These are phyloP conservation scores for Caenorhabditis drosophilae DNA, from an alignment of 2,888 invertebrate species.

Conservation along the genomic window DNA sequence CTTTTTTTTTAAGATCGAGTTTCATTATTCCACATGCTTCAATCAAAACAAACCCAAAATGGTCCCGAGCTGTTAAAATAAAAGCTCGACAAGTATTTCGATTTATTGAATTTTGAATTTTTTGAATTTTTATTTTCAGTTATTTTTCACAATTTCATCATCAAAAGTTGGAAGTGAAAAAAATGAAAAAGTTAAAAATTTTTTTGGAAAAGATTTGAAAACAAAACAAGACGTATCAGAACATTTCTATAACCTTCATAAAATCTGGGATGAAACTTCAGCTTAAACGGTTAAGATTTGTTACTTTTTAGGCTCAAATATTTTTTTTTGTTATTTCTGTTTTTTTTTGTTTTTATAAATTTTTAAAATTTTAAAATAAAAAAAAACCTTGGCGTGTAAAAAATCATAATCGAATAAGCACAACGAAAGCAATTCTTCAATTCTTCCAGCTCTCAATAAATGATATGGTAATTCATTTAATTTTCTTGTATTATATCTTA, in stretches of 20 bases:
- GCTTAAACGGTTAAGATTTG: background rate
- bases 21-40: no score
- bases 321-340: background rate
- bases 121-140: no score
- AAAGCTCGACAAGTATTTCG: no score
- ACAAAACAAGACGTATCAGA: background rate
- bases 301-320: background rate
- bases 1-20: no score
- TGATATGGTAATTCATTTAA: slow-evolving; percentile 91
- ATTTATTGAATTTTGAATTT: no score
- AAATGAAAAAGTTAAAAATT: background rate
- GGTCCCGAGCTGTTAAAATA: no score
- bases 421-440: slow-evolving; percentile 86
- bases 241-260: slow-evolving; percentile 7
- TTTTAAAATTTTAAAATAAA: background rate
- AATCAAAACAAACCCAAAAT: no score
- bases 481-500: slow-evolving; percentile 85
- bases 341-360: slow-evolving; percentile 1
- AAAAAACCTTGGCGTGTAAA: slow-evolving; percentile 83
- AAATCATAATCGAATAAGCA: slow-evolving; percentile 97
- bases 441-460: slow-evolving; percentile 85
- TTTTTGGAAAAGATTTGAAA: background rate
- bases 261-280: slow-evolving; percentile 2
- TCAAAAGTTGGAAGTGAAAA: background rate
- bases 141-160: background rate